Percentiles rank a stretch among this genome's conserved stretches.
Conservation (phyloP, 1,140 invertebrate genomes). For the Mycetomoellerius zeteki region DNA sequence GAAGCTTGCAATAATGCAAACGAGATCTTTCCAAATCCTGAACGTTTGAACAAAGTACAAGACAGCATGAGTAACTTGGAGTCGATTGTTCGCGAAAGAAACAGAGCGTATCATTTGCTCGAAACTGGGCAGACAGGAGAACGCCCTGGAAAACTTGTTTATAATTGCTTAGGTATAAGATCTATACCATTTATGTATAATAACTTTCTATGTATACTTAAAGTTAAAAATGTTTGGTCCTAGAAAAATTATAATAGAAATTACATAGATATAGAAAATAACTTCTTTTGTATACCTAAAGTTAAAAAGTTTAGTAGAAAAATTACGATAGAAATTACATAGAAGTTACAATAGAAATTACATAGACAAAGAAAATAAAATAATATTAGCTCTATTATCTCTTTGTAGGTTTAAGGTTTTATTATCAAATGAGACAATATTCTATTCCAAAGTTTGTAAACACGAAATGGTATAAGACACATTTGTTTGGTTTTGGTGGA, state of each 20-base stretch:
- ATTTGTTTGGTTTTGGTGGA: constrained; percentile 84
- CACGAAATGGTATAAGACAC: constrained; percentile 88
- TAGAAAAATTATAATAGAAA: neutral
- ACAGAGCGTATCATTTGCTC: constrained; percentile 95
- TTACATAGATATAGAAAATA: neutral
- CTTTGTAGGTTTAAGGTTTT: constrained; percentile 79
- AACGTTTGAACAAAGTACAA: constrained; percentile 97
- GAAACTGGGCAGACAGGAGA: constrained; percentile 96
- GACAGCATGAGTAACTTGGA: constrained; percentile 99
- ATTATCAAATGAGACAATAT: constrained; percentile 86
- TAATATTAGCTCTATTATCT: constrained; percentile 36
- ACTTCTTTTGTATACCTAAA: neutral
- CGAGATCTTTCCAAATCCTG: constrained; percentile 96
- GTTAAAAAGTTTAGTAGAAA: neutral
- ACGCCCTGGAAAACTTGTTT: constrained; percentile 88
- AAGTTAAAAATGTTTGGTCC: constrained; percentile 64
- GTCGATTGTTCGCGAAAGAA: constrained; percentile 96
- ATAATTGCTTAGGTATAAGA: constrained; percentile 88
- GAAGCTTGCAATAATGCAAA: constrained; percentile 91
- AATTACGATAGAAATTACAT: too few relatives aligned
- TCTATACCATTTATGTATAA: constrained; percentile 70
- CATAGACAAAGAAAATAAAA: neutral
- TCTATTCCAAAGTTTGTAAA: constrained; percentile 88
- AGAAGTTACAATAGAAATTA: too few relatives aligned
- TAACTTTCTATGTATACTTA: constrained; percentile 43